Conservation (phyloP, 2,888 invertebrate genomes). For the Calephelis perditalis region DNA sequence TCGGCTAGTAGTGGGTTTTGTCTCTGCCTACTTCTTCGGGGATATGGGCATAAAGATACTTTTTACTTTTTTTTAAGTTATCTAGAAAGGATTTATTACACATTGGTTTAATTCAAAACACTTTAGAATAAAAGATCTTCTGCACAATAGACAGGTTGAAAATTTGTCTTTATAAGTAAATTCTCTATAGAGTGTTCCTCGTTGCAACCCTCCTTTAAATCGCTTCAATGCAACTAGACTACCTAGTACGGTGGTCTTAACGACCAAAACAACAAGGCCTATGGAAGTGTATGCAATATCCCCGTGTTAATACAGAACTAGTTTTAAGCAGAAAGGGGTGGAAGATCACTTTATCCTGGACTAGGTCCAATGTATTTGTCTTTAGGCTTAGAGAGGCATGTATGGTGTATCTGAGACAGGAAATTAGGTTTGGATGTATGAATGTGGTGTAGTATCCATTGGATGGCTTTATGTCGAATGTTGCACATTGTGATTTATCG, state of each 20-base stretch:
- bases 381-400: slow-evolving; percentile 59
- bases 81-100: too few species aligned
- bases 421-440: slow-evolving; percentile 75
- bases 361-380: slow-evolving; percentile 58
- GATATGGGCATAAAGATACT: too few species aligned
- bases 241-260: slow-evolving; percentile 15
- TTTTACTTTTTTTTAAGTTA: too few species aligned
- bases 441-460: slow-evolving; percentile 46
- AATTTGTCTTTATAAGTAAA: background rate
- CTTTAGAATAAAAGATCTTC: too few species aligned
- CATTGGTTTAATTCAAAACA: too few species aligned
- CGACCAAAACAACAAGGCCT: slow-evolving; percentile 24
- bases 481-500: background rate
- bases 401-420: slow-evolving; percentile 70
- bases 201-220: slow-evolving; percentile 29
- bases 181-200: slow-evolving; percentile 24
- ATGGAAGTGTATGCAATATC: slow-evolving; percentile 23
- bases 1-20: too few species aligned
- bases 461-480: slow-evolving; percentile 39
- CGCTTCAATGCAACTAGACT: slow-evolving; percentile 23
- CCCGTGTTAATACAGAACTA: slow-evolving; percentile 20
- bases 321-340: slow-evolving; percentile 21
- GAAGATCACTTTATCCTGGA: slow-evolving; percentile 43
- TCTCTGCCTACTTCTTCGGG: too few species aligned
- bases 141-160: slow-evolving; percentile 14